Evolutionary conservation across 2,113 vertebrate genomes (phyloP), one percentile per base, ranked within the genome.

Genomic region (Athene noctua): DNA sequence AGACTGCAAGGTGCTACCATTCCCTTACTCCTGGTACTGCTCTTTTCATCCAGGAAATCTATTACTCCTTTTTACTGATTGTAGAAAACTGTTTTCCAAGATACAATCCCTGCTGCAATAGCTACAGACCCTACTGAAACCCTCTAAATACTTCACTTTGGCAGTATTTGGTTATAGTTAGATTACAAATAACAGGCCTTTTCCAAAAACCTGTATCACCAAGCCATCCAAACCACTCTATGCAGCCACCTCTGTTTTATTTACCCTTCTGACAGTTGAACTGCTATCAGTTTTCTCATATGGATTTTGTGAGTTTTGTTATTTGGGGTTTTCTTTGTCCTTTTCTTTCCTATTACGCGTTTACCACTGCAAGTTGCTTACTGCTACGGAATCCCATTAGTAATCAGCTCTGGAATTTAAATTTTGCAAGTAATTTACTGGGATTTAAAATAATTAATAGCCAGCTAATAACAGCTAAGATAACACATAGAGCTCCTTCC

Each of bases 371-470:
- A 52, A 75, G 68, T 55, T 61, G 36, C 83, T 63, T 80, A 12
- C n/a, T 9, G 5, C 58, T 40, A 13, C 2, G 5, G 55, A 77
- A 90, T 34, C 30, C 15, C 72, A 92, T 61, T 42, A 73, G 36
- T 20, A 77, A 84, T 21, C 52, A 77, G 32, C 38, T 85, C 68
- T 51, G 62, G 46, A 91, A 78, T 71, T 77, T 20, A 21, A 42
- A 26, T 77, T 77, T 72, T 63, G 44, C 51, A 68, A 90, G 68
- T 59, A 67, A 83, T 61, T 90, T 65, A 27, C 36, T 7, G 1
- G 36, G 23, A 73, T 84, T 80, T 70, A 49, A 88, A 92, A 83
- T 42, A 67, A 94, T 82, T 77, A 90, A 73, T 36, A 68, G 46
- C 27, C 46, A 90, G 36, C 54, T 78, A 54, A 91, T 58, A 88